Conservation (phyloP, 2,888 invertebrate species). For the Dione juno region DNA sequence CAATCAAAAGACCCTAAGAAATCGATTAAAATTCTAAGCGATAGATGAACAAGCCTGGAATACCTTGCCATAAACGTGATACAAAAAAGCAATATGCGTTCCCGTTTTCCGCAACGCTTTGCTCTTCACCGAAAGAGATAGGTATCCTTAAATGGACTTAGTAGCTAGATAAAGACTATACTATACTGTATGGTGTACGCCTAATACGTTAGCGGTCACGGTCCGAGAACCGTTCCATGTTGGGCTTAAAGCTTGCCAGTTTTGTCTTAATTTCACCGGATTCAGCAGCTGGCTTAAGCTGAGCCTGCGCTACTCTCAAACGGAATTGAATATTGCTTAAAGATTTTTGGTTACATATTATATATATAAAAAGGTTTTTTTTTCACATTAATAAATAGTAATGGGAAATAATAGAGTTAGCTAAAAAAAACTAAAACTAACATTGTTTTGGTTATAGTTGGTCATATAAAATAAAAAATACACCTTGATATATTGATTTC, state of each 20-base stretch:
- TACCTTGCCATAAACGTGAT: conserved; percentile 40
- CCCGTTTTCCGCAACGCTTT: conserved; percentile 46
- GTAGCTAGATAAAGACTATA: conserved; percentile 9
- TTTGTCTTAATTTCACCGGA: conserved; percentile 36
- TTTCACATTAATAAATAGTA: no score
- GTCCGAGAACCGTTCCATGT: conserved; percentile 48
- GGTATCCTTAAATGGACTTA: conserved; percentile 59
- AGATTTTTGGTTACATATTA: background rate
- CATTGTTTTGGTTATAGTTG: no score
- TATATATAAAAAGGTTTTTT: background rate
- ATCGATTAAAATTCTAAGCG: conserved; percentile 45
- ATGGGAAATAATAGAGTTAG: no score
- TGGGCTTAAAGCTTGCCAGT: conserved; percentile 39
- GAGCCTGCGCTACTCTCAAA: conserved; percentile 5
- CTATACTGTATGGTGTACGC: conserved; percentile 45
- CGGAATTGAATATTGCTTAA: conserved; percentile 1
- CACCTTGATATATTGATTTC: background rate
- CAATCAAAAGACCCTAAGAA: conserved; percentile 41
- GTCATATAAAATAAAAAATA: no score
- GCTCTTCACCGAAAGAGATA: conserved; percentile 54
- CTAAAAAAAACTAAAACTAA: no score
- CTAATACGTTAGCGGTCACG: conserved; percentile 50
- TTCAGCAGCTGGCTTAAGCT: conserved; percentile 19
- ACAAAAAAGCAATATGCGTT: conserved; percentile 46
- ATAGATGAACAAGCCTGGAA: conserved; percentile 39